Percentiles rank a stretch among this genome's conserved stretches.
Conservation (phyloP, 2,888 invertebrate genomes). For the Zeuzera pyrina region DNA sequence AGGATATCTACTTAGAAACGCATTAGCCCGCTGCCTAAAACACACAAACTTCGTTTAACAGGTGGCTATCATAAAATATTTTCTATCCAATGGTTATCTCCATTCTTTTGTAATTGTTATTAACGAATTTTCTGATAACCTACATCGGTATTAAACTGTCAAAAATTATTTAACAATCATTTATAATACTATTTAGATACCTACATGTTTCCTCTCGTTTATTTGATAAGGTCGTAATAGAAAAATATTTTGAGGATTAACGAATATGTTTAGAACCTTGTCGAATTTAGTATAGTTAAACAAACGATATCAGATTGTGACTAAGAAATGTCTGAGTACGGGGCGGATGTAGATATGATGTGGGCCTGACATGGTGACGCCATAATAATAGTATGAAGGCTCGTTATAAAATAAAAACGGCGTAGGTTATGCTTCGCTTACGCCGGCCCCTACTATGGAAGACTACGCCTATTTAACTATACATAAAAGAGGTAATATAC, state of each 20-base stretch:
- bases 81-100: constrained; percentile 30
- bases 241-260: background rate
- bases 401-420: constrained; percentile 65
- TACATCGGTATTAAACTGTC: constrained; percentile 61
- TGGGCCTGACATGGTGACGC: constrained; percentile 64
- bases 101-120: constrained; percentile 48
- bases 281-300: constrained; percentile 29
- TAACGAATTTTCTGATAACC: constrained; percentile 43
- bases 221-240: constrained; percentile 28
- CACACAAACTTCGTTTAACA: constrained; percentile 29
- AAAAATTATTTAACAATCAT: constrained; percentile 54
- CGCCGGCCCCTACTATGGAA: constrained; percentile 37
- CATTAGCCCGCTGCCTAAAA: constrained; percentile 46
- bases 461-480: constrained; percentile 49
- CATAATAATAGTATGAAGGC: constrained; percentile 60
- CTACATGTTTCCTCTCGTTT: constrained; percentile 9
- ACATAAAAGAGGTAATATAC: constrained; percentile 26
- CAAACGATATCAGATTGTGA: constrained; percentile 51
- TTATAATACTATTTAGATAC: constrained; percentile 40
- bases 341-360: constrained; percentile 65
- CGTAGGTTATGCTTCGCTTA: constrained; percentile 57
- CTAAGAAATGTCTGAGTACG: constrained; percentile 41
- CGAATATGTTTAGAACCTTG: constrained; percentile 29
- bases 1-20: constrained; percentile 63
- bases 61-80: constrained; percentile 24